Percentiles rank a stretch among this genome's conserved stretches.
These are phyloP conservation scores for Todiramphus chloris DNA, from an alignment of 2,113 vertebrate genomes.

Conservation along the genomic window DNA sequence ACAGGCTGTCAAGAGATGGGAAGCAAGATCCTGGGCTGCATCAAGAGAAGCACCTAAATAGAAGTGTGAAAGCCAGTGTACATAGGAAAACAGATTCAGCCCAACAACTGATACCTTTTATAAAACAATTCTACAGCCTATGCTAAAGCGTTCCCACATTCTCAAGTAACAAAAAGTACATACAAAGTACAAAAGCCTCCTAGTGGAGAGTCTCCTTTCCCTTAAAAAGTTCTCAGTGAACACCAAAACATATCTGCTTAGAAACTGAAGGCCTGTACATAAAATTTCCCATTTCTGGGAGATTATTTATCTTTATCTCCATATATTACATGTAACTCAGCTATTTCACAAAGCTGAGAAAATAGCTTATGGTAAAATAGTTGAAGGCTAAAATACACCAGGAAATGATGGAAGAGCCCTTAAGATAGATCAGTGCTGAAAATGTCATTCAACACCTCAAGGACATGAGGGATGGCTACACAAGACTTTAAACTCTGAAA, in stretches of 20 bases:
- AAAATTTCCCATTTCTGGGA: background rate
- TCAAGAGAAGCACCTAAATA: no score
- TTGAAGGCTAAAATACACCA: background rate
- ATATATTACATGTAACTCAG: background rate
- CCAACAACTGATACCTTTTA: background rate
- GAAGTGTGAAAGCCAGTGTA: background rate
- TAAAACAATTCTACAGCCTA: background rate
- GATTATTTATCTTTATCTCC: background rate
- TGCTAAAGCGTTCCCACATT: background rate
- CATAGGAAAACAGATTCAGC: background rate
- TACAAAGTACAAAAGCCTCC: background rate
- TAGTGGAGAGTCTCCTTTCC: background rate
- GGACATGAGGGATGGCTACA: background rate
- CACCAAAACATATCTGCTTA: background rate
- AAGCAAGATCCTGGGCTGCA: no score
- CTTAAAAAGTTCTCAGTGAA: background rate
- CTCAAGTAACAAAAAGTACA: background rate
- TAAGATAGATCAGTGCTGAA: fast-evolving
- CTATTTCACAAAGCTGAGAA: background rate
- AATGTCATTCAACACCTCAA: background rate
- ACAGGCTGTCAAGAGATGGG: no score
- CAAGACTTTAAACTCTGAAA: background rate
- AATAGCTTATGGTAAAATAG: background rate
- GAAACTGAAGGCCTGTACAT: background rate
- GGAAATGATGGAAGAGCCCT: background rate